Conservation (phyloP, 2,888 invertebrate genomes). For the Leptopilina drosophilae region DNA sequence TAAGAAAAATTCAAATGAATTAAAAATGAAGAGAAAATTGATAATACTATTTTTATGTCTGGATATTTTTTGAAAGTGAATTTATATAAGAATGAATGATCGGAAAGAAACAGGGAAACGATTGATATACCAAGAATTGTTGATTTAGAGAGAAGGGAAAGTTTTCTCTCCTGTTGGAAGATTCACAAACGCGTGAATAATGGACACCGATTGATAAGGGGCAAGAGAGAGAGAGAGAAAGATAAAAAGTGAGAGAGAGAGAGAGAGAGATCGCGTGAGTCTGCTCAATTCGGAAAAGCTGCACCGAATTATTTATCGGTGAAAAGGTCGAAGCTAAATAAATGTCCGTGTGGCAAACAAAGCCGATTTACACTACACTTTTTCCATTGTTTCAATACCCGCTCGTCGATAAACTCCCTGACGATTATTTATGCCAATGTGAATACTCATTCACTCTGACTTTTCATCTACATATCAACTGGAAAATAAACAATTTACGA, state of each 20-base stretch:
- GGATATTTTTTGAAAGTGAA: too few species aligned
- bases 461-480: neutral
- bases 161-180: slow-evolving; percentile 56
- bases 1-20: too few species aligned
- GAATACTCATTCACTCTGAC: slow-evolving; percentile 20
- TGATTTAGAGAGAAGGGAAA: slow-evolving; percentile 47
- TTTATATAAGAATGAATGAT: slow-evolving; percentile 7
- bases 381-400: slow-evolving; percentile 56
- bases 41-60: too few species aligned
- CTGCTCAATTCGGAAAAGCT: slow-evolving; percentile 76
- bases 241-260: too few species aligned
- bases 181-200: slow-evolving; percentile 78
- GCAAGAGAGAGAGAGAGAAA: too few species aligned
- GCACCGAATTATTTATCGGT: slow-evolving; percentile 71
- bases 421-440: slow-evolving; percentile 20
- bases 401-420: slow-evolving; percentile 29
- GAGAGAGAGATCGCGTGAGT: slow-evolving; percentile 76
- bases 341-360: slow-evolving; percentile 65
- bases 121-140: slow-evolving; percentile 37
- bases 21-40: too few species aligned
- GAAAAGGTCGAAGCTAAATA: slow-evolving; percentile 72
- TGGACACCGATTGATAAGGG: slow-evolving; percentile 73
- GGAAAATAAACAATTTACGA: too few species aligned
- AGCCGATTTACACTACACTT: slow-evolving; percentile 68
- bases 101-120: neutral